These are phyloP conservation scores for Halichoeres trimaculatus DNA, from an alignment of 2,113 vertebrate genomes.

Conservation along the genomic window DNA sequence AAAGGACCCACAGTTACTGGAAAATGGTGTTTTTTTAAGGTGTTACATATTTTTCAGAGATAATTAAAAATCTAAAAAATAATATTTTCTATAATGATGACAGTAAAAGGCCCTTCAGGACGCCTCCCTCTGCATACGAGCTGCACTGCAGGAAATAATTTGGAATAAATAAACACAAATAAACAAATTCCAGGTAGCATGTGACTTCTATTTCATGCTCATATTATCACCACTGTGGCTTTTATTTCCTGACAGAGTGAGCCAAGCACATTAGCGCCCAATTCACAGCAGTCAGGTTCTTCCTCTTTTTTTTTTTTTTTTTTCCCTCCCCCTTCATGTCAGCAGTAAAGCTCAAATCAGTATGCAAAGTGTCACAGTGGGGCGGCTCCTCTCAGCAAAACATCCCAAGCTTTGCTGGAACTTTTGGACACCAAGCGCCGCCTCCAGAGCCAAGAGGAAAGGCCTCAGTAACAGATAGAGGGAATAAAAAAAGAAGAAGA, in stretches of 20 bases:
- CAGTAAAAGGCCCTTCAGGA: not conserved
- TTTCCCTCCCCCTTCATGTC: slow-evolving; percentile 41
- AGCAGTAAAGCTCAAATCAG: slow-evolving; percentile 59
- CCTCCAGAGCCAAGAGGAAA: slow-evolving; percentile 44
- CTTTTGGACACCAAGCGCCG: slow-evolving; percentile 62
- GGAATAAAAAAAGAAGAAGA: slow-evolving; percentile 29
- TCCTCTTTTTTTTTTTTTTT: slow-evolving; percentile 12
- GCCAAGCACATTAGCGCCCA: slow-evolving; percentile 29
- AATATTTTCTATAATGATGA: not conserved
- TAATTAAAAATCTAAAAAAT: not conserved
- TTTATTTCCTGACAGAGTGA: slow-evolving; percentile 41
- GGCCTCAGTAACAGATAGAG: slow-evolving; percentile 44
- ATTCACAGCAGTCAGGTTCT: slow-evolving; percentile 40
- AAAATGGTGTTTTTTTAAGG: not conserved
- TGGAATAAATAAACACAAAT: not conserved
- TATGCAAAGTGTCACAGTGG: slow-evolving; percentile 70
- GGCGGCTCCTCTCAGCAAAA: slow-evolving; percentile 54
- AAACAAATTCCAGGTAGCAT: not conserved
- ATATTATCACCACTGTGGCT: slow-evolving; percentile 14
- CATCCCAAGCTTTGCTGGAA: slow-evolving; percentile 55
- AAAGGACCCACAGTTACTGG: not conserved
- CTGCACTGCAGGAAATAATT: not conserved
- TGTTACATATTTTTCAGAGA: not conserved
- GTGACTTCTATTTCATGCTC: not conserved
- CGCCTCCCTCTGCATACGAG: not conserved